These are phyloP conservation scores for Hypselothyrea guttata DNA, from an alignment of 2,888 invertebrate species.

Conservation along the genomic window DNA sequence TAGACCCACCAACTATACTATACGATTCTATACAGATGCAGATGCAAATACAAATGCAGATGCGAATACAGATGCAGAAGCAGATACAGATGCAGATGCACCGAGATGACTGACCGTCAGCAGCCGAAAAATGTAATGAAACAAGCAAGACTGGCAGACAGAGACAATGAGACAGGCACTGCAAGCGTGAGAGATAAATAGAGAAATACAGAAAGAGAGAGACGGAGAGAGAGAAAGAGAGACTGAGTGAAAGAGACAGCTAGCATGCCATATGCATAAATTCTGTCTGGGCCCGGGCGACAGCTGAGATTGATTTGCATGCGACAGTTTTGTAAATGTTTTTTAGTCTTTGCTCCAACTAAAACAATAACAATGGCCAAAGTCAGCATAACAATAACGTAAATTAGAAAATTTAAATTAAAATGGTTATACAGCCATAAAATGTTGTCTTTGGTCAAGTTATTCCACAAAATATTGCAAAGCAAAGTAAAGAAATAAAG, in stretches of 20 bases:
- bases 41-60: too few species aligned
- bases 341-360: conserved; percentile 11
- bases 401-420: conserved; percentile 70
- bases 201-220: neutral
- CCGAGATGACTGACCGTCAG: conserved; percentile 41
- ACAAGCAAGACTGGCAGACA: conserved; percentile 48
- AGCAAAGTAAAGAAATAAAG: conserved; percentile 23
- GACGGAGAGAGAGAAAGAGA: neutral
- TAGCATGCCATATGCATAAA: conserved; percentile 61
- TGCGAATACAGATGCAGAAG: too few species aligned
- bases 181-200: neutral
- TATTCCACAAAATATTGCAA: conserved; percentile 41
- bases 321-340: conserved; percentile 66
- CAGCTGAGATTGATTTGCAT: conserved; percentile 77
- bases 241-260: conserved; percentile 10
- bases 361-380: conserved; percentile 7
- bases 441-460: conserved; percentile 39
- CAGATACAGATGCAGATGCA: too few species aligned
- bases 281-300: conserved; percentile 54
- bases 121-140: conserved; percentile 65
- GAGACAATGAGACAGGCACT: neutral
- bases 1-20: neutral
- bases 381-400: conserved; percentile 21
- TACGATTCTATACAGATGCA: too few species aligned
- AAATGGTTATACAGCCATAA: conserved; percentile 46